Conservation (phyloP, 1,140 invertebrate species). For the Epicauta chinensis region DNA sequence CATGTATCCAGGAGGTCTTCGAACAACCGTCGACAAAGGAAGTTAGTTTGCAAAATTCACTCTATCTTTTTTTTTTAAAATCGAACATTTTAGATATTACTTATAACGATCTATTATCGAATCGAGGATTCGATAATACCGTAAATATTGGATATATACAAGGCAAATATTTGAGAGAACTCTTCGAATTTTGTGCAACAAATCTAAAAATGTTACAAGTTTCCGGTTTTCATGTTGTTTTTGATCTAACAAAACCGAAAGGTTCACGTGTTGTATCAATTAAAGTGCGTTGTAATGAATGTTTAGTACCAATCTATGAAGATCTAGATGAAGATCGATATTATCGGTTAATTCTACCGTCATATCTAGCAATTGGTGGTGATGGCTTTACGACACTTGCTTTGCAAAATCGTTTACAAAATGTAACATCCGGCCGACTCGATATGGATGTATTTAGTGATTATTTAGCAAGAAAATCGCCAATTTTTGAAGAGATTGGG, state of each 20-base stretch:
- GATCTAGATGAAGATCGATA: constrained; percentile 44
- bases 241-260: constrained; percentile 47
- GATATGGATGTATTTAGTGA: constrained; percentile 35
- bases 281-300: constrained; percentile 55
- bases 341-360: constrained; percentile 56
- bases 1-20: constrained; percentile 64
- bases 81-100: constrained; percentile 40
- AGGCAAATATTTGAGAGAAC: constrained; percentile 46
- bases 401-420: constrained; percentile 31
- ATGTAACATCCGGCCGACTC: constrained; percentile 22
- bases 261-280: constrained; percentile 53
- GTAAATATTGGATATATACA: constrained; percentile 48
- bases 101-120: constrained; percentile 47
- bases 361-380: constrained; percentile 61
- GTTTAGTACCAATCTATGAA: constrained; percentile 57
- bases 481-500: constrained; percentile 39
- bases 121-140: constrained; percentile 52
- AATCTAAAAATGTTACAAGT: constrained; percentile 46
- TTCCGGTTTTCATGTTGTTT: constrained; percentile 48
- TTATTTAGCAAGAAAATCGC: constrained; percentile 37
- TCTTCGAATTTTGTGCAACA: constrained; percentile 45
- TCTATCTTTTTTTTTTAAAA: constrained; percentile 10
- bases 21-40: constrained; percentile 51
- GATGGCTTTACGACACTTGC: constrained; percentile 48
- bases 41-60: constrained; percentile 40